Conservation (phyloP, 1,140 invertebrate species). For the Stegodyphus dumicola region DNA sequence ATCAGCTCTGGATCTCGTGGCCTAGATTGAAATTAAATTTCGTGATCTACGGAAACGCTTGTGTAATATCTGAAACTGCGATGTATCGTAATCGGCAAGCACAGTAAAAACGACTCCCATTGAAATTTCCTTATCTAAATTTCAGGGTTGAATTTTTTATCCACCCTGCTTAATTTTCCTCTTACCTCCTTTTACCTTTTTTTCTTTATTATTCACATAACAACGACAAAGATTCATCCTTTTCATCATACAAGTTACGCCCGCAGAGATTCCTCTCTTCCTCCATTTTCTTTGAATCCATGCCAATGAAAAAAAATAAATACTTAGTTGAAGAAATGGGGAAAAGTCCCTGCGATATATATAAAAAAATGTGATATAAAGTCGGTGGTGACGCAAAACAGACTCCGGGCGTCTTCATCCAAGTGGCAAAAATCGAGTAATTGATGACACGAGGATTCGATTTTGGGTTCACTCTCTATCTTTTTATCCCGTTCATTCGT, state of each 20-base stretch:
- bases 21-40: no score
- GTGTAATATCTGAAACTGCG: no score
- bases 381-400: constrained; percentile 57
- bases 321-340: not conserved
- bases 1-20: no score
- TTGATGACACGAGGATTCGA: constrained; percentile 59
- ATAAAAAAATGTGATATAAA: constrained; percentile 56
- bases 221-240: not conserved
- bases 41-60: no score
- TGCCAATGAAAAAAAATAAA: constrained; percentile 51
- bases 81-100: no score
- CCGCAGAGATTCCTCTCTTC: not conserved
- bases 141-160: not conserved
- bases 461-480: constrained; percentile 53
- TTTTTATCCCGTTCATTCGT: constrained; percentile 55
- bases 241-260: no score
- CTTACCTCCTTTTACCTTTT: not conserved
- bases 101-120: not conserved
- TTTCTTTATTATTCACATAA: not conserved
- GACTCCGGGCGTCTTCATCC: constrained; percentile 52
- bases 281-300: constrained; percentile 24
- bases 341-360: not conserved
- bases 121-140: not conserved
- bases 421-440: constrained; percentile 60
- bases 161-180: not conserved